A percentile compares a stretch with the other conserved stretches of the same genome.
These are phyloP conservation scores for Poeciliopsis retropinna DNA, from an alignment of 2,113 vertebrate species.

Conservation along the genomic window DNA sequence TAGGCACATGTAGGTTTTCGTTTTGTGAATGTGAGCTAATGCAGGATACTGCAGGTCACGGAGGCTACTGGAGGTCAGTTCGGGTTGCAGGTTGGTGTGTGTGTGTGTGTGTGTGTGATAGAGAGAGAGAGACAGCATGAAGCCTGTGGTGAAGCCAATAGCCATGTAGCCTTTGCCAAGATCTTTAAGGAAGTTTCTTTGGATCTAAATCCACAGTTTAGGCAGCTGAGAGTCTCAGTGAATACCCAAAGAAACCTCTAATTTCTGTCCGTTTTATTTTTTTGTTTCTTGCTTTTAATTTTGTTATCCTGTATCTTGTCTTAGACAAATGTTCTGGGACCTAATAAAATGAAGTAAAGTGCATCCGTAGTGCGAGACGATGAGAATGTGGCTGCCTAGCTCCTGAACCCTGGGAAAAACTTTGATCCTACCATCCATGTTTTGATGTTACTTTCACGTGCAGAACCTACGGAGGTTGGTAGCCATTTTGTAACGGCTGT, in stretches of 20 bases:
- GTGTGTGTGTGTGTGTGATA: conserved; percentile 2
- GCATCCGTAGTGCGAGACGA: too few species aligned
- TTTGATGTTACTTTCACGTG: too few species aligned
- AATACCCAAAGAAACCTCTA: conserved; percentile 52
- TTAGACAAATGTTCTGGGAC: not conserved
- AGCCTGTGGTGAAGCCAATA: conserved; percentile 24
- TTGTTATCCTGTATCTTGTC: conserved; percentile 40
- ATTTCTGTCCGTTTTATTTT: conserved; percentile 29
- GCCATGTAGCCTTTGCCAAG: conserved; percentile 52
- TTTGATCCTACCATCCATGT: too few species aligned
- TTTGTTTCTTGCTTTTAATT: conserved; percentile 1
- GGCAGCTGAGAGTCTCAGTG: conserved; percentile 53
- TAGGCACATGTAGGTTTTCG: conserved; percentile 22
- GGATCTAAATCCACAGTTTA: conserved; percentile 52
- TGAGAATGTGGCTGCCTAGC: too few species aligned
- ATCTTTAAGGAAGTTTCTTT: conserved; percentile 59
- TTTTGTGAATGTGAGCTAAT: conserved; percentile 19
- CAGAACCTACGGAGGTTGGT: too few species aligned
- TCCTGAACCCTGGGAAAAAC: too few species aligned
- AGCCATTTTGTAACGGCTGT: too few species aligned
- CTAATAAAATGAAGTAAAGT: too few species aligned
- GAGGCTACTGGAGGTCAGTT: conserved; percentile 38
- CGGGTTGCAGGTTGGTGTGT: conserved; percentile 21
- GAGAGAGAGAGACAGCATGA: not conserved
- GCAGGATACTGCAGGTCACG: conserved; percentile 4